These are phyloP conservation scores for Pantala flavescens DNA, from an alignment of 1,140 invertebrate species.

Conservation along the genomic window DNA sequence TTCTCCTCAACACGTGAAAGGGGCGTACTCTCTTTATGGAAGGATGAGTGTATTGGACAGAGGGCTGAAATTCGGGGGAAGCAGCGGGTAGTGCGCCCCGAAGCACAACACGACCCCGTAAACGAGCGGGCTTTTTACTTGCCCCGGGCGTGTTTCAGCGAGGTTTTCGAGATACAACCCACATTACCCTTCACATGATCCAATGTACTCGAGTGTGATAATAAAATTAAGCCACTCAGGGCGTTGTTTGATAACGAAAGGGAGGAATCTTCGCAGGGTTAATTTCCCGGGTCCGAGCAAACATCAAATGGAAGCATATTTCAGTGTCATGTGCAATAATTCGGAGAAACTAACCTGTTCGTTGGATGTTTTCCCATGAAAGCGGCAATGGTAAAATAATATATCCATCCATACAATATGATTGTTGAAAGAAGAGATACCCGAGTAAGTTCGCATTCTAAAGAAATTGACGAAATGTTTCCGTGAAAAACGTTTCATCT, in stretches of 20 bases:
- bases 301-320: neutral
- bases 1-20: no score
- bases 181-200: neutral
- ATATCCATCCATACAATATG: no score
- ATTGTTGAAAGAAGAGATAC: no score
- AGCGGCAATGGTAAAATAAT: no score
- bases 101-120: neutral
- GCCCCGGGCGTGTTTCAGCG: neutral
- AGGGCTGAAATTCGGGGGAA: neutral
- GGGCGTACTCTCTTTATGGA: neutral
- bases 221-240: slow-evolving; percentile 6
- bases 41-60: neutral
- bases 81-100: neutral
- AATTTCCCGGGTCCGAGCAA: neutral
- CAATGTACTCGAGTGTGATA: neutral
- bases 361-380: no score
- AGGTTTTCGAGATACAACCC: neutral
- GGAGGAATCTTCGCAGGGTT: neutral
- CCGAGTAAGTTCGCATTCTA: no score
- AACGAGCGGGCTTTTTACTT: neutral
- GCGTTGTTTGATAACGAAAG: neutral
- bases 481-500: no score
- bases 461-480: no score
- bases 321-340: no score
- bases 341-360: no score